Evolutionary conservation across 2,797 vertebrate species (phyloP), one percentile per base, ranked within the genome.

Genomic region (Lophura swinhoii): DNA sequence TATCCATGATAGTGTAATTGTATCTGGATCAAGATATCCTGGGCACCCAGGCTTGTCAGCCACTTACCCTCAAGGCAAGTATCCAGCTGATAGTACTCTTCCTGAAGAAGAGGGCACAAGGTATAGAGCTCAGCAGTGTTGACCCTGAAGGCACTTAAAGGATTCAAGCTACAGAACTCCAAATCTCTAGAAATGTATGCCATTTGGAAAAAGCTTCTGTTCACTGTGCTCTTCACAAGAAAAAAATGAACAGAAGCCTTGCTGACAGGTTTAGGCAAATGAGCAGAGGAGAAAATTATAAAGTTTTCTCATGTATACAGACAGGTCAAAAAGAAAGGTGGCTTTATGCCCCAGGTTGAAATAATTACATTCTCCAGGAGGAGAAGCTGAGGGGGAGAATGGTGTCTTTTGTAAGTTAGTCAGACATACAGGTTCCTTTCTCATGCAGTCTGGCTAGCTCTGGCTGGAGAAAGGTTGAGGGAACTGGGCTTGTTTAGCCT

Each of bases 361-460:
- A 69, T 60, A 20, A 17, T 51, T 8, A 14, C 72, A 60, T 53
- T 70, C 15, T 28, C 14, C 7, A 26, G 51, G 62, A 69, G 33
- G 15, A 87, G 39, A 58, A 69, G 9, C 10, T 15, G 26, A 10
- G 59, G 39, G 84, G 26, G 24, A 56, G 39, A 91, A 53, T 2
- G 2, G 17, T 26, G 12, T 39, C 29, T 74, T 84, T 48, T 35
- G 4, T 29, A 51, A 35, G 17, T 73, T 69, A 72, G 63, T 64
- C 55, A 82, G 72, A 43, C 51, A 33, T 12, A 71, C 5, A 9
- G 67, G 82, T 26, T 44, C 0, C 43, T 81, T 84, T 67, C 55
- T 51, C 77, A 14, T 29, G 44, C 68, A 51, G 63, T 77, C 35
- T 68, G 49, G 83, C 66, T 56, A 60, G 70, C 84, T 93, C 63